Conservation (phyloP, 2,113 vertebrate genomes). For the Atractosteus spatula region DNA sequence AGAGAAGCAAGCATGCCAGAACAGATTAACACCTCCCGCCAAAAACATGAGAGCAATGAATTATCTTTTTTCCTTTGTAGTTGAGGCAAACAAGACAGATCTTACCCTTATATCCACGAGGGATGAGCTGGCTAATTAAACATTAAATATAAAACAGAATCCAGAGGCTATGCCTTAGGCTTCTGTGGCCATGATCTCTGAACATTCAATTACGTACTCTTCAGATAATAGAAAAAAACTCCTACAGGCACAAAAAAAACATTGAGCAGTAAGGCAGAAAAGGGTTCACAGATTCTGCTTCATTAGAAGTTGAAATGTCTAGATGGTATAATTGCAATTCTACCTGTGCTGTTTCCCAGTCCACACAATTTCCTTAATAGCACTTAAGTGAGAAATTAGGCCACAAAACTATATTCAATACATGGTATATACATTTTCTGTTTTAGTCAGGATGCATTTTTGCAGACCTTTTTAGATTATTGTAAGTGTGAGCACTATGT, state of each 20-base stretch:
- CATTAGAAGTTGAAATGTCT: neutral
- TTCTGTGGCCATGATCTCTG: conserved; percentile 22
- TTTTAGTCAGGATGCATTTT: too few species aligned
- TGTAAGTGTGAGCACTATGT: too few species aligned
- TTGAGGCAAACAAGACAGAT: conserved; percentile 23
- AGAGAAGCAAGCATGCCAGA: neutral
- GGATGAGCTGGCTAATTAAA: conserved; percentile 25
- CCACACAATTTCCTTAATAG: neutral
- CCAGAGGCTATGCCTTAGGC: conserved; percentile 14
- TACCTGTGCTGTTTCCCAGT: neutral
- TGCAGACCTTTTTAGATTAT: too few species aligned
- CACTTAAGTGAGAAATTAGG: neutral
- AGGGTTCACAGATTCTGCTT: neutral
- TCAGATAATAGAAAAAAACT: conserved; percentile 12
- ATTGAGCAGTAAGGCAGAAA: neutral
- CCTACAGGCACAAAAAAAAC: neutral
- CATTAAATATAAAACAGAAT: conserved; percentile 22
- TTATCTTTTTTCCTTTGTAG: conserved; percentile 21
- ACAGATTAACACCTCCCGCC: neutral
- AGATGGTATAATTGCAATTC: neutral
- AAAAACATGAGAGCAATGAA: conserved; percentile 15
- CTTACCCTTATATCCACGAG: conserved; percentile 14
- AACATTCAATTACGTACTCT: conserved; percentile 18
- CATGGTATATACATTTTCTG: too few species aligned
- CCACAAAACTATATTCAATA: neutral